Evolutionary conservation across 2,113 vertebrate species (phyloP), one percentile per base, ranked within the genome.

Genomic region (Hydrochoerus hydrochaeris): DNA sequence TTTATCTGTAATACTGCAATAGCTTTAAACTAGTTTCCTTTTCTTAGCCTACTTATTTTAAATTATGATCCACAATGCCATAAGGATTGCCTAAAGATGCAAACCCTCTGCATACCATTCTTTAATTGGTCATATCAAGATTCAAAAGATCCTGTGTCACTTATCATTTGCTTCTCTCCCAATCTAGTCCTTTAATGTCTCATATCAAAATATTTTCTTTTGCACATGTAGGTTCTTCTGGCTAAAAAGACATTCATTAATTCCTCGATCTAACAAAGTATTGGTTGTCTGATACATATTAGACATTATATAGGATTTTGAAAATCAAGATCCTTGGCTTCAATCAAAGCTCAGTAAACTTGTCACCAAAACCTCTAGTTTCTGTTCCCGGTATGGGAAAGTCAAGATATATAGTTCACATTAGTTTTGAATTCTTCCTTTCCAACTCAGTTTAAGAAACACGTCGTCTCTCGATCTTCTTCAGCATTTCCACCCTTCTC

Each of bases 381-480:
- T 77, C 54, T 69, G 67, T 69, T 92, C 63, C 46, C 30, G 6
- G 80, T 46, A 57, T 8, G 52, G 32, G 57, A 94, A 49, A n/a
- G 26, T 83, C 58, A 85, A 67, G 12, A 44, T 75, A 7, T 28
- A 77, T 41, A 19, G 26, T 86, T 35, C 54, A 71, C 24, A 73
- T 81, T 62, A 96, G 93, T 67, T 62, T 65, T 7, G 30, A 94
- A 92, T 38, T 88, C 82, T 91, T 95, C n/a, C 49, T 90, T 85
- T 63, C 38, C 71, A 90, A 63, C 11, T 75, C 5, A 91, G 20
- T 41, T 49, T 57, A 58, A 89, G 44, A 90, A 81, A 80, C 8
- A 54, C 2, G 26, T n/a, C 73, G 7, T 71, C 63, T 83, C 3
- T 22, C 32, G 63, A 38, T 11, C 17, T 58, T 38, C 24, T 83